Conservation (phyloP, 35 echinoderm and acorn worm genomes). For the Apostichopus japonicus region DNA sequence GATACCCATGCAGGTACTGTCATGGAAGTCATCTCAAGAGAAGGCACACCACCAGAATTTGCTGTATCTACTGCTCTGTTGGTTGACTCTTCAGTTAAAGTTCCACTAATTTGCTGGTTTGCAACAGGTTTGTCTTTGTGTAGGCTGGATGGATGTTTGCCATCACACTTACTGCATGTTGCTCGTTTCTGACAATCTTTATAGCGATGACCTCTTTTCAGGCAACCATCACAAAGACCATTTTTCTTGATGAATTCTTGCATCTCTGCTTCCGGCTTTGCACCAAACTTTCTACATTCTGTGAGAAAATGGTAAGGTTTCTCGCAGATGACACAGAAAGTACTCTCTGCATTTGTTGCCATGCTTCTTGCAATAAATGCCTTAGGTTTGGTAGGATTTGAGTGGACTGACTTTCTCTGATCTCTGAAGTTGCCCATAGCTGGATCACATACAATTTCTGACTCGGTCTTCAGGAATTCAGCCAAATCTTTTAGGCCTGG, state of each 20-base stretch:
- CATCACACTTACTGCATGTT: neutral
- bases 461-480: slow-evolving; percentile 39
- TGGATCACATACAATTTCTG: slow-evolving; percentile 56
- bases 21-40: no score
- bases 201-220: no score
- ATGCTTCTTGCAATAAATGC: slow-evolving; percentile 18
- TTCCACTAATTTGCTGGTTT: neutral
- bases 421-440: neutral
- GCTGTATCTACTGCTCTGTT: no score
- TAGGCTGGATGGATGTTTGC: slow-evolving; percentile 25
- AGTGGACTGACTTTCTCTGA: neutral
- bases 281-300: slow-evolving; percentile 37
- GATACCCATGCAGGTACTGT: no score
- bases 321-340: slow-evolving; percentile 12
- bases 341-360: slow-evolving; percentile 12
- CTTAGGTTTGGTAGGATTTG: neutral
- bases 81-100: no score
- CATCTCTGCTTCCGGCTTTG: neutral
- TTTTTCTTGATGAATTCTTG: no score
- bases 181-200: no score
- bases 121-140: slow-evolving; percentile 39
- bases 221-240: slow-evolving; percentile 12
- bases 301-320: neutral
- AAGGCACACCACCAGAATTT: no score
- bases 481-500: slow-evolving; percentile 39